phyloP scores from a whole-genome alignment of 2,113 vertebrate species.

The Cyanistes caeruleus region DNA sequence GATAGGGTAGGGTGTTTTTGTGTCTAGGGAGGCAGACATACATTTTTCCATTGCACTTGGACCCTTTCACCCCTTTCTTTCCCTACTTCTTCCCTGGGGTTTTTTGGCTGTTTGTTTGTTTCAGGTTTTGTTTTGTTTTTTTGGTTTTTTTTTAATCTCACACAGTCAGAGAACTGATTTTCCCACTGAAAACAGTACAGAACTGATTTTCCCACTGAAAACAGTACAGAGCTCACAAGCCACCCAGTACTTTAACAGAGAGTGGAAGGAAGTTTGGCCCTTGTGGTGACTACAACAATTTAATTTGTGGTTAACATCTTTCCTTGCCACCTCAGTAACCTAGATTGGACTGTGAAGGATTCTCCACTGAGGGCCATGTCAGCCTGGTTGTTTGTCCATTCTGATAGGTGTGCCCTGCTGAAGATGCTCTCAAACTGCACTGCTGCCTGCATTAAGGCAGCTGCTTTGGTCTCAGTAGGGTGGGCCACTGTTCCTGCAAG shows the following conservation, averaged over 20 bases:
- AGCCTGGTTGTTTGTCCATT: accelerated
- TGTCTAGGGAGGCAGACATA: not conserved
- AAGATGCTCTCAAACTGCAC: not conserved
- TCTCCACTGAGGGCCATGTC: not conserved
- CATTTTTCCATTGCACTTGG: not conserved
- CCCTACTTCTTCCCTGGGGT: not conserved
- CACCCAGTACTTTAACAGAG: not conserved
- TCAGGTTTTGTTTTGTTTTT: not conserved
- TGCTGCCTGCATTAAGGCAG: not conserved
- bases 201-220: not conserved
- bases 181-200: not conserved
- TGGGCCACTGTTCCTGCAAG: not conserved
- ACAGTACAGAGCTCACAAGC: not conserved
- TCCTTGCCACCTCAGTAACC: not conserved
- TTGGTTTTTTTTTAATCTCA: not conserved
- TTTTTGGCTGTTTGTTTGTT: not conserved
- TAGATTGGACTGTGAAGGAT: not conserved
- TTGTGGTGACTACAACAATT: not conserved
- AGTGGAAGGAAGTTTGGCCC: not conserved
- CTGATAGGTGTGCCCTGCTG: not conserved
- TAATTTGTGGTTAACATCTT: not conserved
- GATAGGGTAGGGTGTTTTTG: not conserved
- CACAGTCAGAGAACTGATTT: not conserved
- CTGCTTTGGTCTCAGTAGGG: not conserved
- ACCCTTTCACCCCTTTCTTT: not conserved